Base-by-base conservation (phyloP, 1,140 invertebrate genomes). In the Ceratosolen solmsi region DNA sequence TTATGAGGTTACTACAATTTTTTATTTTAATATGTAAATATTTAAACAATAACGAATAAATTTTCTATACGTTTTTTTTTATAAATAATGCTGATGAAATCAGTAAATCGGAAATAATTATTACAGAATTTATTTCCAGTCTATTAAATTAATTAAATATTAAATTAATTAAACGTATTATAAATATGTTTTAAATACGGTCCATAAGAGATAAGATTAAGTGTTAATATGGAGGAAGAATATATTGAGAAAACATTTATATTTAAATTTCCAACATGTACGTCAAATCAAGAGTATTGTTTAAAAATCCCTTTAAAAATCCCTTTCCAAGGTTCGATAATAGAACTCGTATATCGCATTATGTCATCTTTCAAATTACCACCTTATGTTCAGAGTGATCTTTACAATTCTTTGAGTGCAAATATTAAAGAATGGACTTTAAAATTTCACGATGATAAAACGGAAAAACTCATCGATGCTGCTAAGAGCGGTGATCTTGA, bases 281-380 rank as follows among this genome's bases (percentile, higher is more conserved):
- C 92, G 11, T 93, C 92, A 74, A 92, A 93, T 83, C 91, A 94
- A 27, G 83, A 92, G 33, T 94, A 93, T 83, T 92, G 92, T 60
- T 83, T 95, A 63, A 92, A 94, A 87, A 89, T 95, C 25, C 94
- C 94, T 0, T 86, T 95, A 70, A 91, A 93, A 87, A 93, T 95
- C 76, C 94, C 94, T 0, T 93, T 92, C 86, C 85, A 86, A 51
- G 93, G 93, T 7, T 94, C 91, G 0, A 91, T 94, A 25, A 88
- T 92, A 70, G 95, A 96, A 90, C 91, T 96, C 2, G 93, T 93
- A 15, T 93, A 95, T 84, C 90, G 94, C 82, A 91, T 96, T 25
- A 92, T 96, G 80, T 92, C 93, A 46, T 94, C 94, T 80, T 95
- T 96, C 86, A 94, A 95, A 85, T 90, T 96, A 60, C 95, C 95